A percentile compares a stretch with the other conserved stretches of the same genome.
Conservation (phyloP, 30 jellyfish, hydroid and myxozoan species). For the Nemopilema nomurai region DNA sequence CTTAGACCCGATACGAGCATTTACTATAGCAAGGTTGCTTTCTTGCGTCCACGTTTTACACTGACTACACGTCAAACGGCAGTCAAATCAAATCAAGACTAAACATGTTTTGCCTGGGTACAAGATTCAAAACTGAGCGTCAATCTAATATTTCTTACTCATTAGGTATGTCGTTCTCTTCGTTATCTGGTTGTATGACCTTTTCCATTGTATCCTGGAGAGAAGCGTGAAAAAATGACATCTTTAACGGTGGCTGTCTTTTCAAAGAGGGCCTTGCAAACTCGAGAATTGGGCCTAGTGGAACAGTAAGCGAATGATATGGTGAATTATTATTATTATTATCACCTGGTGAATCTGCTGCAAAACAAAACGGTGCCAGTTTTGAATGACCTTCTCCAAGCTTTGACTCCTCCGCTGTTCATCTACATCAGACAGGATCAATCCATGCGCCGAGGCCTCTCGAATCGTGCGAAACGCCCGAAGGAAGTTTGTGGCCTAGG, state of each 20-base stretch:
- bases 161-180: not conserved
- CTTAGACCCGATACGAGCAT: too few species aligned
- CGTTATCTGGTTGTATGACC: not conserved
- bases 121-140: too few species aligned
- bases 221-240: not conserved
- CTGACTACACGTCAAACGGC: too few species aligned
- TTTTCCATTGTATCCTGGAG: not conserved
- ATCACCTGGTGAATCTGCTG: conserved; percentile 95
- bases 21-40: too few species aligned
- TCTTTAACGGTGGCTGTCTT: not conserved
- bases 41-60: too few species aligned
- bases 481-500: conserved; percentile 88
- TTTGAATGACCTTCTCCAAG: conserved; percentile 76
- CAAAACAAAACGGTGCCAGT: conserved; percentile 94
- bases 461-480: conserved; percentile 95
- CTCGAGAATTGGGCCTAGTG: too few species aligned
- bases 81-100: too few species aligned
- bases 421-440: conserved; percentile 70
- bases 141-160: not conserved
- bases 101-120: too few species aligned
- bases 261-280: too few species aligned
- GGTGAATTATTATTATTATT: not conserved
- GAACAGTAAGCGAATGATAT: not conserved
- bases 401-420: conserved; percentile 51
- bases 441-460: conserved; percentile 95